phyloP scores from a whole-genome alignment of 2,888 invertebrate genomes.

The Ophioninae sp. region DNA sequence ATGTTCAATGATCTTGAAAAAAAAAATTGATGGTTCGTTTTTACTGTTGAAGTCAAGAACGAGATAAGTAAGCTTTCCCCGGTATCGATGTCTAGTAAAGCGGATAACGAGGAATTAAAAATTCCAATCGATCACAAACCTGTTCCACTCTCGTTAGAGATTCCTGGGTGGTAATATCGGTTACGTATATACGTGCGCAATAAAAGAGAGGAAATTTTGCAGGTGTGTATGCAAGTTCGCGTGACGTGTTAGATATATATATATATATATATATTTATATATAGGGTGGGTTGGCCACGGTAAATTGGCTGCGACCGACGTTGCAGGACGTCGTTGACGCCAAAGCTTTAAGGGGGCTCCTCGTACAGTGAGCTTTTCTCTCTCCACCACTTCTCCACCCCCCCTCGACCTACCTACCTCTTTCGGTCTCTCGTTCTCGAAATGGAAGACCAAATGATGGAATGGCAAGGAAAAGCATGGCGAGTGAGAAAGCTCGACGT shows the following conservation, averaged over 20 bases:
- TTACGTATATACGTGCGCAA: constrained; percentile 2
- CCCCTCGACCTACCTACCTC: neutral
- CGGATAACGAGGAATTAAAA: neutral
- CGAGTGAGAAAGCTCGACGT: constrained; percentile 21
- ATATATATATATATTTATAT: neutral
- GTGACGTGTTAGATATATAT: constrained; percentile 37
- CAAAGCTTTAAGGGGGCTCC: constrained; percentile 32
- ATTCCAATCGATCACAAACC: neutral
- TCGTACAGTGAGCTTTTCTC: constrained; percentile 31
- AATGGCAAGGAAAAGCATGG: constrained; percentile 12
- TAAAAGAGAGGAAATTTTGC: constrained; percentile 38
- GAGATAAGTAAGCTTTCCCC: neutral
- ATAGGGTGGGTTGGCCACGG: constrained; percentile 37
- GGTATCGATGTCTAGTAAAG: neutral
- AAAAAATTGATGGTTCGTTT: neutral
- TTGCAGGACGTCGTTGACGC: constrained; percentile 41
- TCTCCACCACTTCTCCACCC: neutral
- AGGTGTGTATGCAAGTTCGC: constrained; percentile 48
- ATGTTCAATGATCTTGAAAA: neutral
- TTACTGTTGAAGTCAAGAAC: neutral
- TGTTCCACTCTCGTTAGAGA: neutral
- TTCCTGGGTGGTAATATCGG: neutral
- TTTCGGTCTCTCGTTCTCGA: neutral
- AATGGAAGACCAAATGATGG: constrained; percentile 13
- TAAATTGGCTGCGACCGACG: constrained; percentile 56